phyloP scores from a whole-genome alignment of 2,888 invertebrate species.

The Drosophila hamatofila region DNA sequence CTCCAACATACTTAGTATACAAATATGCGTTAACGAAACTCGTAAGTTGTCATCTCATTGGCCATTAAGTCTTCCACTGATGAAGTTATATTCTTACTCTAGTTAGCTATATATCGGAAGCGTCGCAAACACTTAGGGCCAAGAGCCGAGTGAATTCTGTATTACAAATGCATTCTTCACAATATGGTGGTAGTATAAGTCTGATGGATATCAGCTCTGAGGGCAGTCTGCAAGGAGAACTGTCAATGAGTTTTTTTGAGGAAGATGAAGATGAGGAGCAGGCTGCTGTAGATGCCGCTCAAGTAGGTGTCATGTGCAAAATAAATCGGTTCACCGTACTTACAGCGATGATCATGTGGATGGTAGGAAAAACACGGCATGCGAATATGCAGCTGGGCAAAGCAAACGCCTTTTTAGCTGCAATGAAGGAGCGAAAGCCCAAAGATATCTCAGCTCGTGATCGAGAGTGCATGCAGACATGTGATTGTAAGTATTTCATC shows the following conservation, averaged over 20 bases:
- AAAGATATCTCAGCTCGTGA: constrained; percentile 62
- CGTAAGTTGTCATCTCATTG: constrained; percentile 54
- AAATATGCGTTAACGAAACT: constrained; percentile 81
- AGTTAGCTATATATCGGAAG: constrained; percentile 77
- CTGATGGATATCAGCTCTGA: constrained; percentile 35
- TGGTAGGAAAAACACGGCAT: constrained; percentile 74
- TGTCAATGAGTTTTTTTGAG: not conserved
- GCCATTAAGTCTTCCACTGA: no score
- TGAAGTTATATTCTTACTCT: not conserved
- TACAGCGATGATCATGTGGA: constrained; percentile 84
- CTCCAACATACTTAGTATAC: constrained; percentile 89
- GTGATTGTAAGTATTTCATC: constrained; percentile 78
- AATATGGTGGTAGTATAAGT: constrained; percentile 13
- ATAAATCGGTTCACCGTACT: constrained; percentile 82
- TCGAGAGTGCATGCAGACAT: constrained; percentile 76
- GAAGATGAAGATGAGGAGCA: constrained; percentile 11
- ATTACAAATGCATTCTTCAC: not conserved
- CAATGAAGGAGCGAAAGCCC: constrained; percentile 67
- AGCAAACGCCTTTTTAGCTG: constrained; percentile 67
- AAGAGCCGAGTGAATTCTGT: constrained; percentile 36
- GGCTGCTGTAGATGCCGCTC: constrained; percentile 17
- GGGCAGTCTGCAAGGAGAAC: not conserved
- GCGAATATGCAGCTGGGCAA: constrained; percentile 74
- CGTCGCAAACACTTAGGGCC: constrained; percentile 62
- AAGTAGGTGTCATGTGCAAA: constrained; percentile 73